These are phyloP conservation scores for Drosophila falleni DNA, from an alignment of 2,888 invertebrate species.

Conservation along the genomic window DNA sequence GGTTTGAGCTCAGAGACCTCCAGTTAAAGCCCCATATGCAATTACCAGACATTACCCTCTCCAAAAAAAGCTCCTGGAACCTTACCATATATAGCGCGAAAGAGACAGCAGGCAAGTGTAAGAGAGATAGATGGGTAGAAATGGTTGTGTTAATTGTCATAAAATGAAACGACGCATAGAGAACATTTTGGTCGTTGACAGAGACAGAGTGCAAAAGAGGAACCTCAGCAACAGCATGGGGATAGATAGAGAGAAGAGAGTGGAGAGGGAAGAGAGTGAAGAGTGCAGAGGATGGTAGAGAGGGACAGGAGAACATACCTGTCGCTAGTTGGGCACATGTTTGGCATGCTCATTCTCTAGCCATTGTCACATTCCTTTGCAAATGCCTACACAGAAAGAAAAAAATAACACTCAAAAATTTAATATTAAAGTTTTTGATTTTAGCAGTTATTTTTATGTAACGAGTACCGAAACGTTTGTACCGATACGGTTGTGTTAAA, in stretches of 20 bases:
- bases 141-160: conserved; percentile 73
- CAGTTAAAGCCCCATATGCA: conserved; percentile 23
- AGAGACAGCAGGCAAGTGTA: neutral
- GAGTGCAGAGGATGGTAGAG: neutral
- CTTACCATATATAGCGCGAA: conserved; percentile 27
- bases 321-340: conserved; percentile 28
- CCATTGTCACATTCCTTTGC: conserved; percentile 63
- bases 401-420: too few species aligned
- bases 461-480: too few species aligned
- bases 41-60: conserved; percentile 2
- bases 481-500: too few species aligned
- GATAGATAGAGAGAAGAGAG: neutral
- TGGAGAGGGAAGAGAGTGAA: neutral
- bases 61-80: conserved; percentile 5
- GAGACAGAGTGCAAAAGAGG: neutral
- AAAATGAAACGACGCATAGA: conserved; percentile 70
- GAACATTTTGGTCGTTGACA: conserved; percentile 30
- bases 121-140: neutral
- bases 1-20: conserved; percentile 9
- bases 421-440: too few species aligned
- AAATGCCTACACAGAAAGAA: conserved; percentile 25
- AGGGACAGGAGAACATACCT: neutral
- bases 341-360: conserved; percentile 54
- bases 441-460: too few species aligned
- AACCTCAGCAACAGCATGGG: too few species aligned